phyloP scores from a whole-genome alignment of 2,797 vertebrate genomes.

The Lepus oiostolus region DNA sequence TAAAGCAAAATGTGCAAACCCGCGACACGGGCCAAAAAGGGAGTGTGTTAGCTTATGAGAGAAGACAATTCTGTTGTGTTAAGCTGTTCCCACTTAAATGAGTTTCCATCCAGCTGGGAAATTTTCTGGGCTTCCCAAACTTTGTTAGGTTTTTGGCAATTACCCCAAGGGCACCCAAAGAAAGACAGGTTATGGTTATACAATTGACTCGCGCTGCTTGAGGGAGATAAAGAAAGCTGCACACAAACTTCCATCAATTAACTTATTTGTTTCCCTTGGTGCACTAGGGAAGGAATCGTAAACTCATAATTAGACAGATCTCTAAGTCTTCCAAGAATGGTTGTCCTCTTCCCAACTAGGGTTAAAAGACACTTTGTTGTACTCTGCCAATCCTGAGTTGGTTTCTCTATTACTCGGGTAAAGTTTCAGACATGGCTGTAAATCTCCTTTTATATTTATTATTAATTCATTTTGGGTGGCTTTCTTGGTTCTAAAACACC shows the following conservation, averaged over 20 bases:
- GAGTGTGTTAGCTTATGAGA: neutral
- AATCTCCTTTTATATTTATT: conserved; percentile 3
- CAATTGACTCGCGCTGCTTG: neutral
- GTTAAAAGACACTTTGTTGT: neutral
- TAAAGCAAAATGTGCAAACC: conserved; percentile 8
- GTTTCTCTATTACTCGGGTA: neutral
- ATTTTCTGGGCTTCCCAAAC: neutral
- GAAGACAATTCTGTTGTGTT: neutral
- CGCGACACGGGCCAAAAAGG: neutral
- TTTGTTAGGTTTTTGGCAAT: conserved; percentile 62
- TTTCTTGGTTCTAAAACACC: conserved; percentile 51
- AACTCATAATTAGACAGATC: conserved; percentile 36
- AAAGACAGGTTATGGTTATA: neutral
- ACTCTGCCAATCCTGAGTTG: neutral
- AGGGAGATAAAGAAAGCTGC: conserved; percentile 57
- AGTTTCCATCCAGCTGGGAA: neutral
- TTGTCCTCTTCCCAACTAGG: neutral
- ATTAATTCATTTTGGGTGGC: neutral
- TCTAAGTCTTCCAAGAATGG: conserved; percentile 67
- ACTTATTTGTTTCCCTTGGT: conserved; percentile 36
- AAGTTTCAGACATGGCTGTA: neutral
- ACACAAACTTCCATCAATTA: conserved; percentile 38
- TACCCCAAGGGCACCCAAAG: conserved; percentile 22
- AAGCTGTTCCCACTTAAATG: neutral
- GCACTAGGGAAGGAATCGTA: conserved; percentile 59